Base-by-base conservation (phyloP, 2,113 vertebrate species). In the Addax nasomaculatus region DNA sequence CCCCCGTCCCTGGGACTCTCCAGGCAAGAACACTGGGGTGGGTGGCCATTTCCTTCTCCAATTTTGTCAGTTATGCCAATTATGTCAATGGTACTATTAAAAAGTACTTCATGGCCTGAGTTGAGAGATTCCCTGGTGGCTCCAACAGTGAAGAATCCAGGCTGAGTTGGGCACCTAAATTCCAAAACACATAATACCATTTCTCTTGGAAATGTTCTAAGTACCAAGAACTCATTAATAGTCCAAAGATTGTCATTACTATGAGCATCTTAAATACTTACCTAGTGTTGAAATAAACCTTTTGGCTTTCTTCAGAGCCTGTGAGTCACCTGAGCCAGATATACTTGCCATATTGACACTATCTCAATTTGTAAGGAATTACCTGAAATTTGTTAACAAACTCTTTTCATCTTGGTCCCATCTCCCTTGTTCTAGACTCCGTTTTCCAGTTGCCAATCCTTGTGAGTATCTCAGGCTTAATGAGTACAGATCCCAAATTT, bases 241-340 rank as follows among this genome's bases (percentile, higher is more conserved):
- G 25, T 83, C 89, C 73, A n/a, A 89, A 79, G 47, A 78, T 6
- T 39, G 1, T 89, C 55, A 81, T n/a, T 89, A 39, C 33, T 90
- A 21, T 55, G 70, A 83, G 62, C 5, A 60, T 86, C 16, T 76
- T 88, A 78, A 86, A 85, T 76, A 58, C 5, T 14, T 62, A 8
- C 73, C 8, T 80, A n/a, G 3, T 39, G 15, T 25, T 94, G 30
- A 96, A 94, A 67, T 96, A 89, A 93, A 81, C 21, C 27, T 80
- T 70, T 33, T 85, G 67, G 7, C 9, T 90, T 3, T 96, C 58
- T 94, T 57, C 39, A 94, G 25, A 94, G 15, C 7, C 30, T 76
- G 45, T 21, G 60, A 85, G 23, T 81, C 29, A 55, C 16, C 47
- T 95, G 17, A 80, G 60, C 2, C 15, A 90, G 8, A 78, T 85